These are phyloP conservation scores for Fringilla coelebs DNA, from an alignment of 2,797 vertebrate species.

Conservation along the genomic window DNA sequence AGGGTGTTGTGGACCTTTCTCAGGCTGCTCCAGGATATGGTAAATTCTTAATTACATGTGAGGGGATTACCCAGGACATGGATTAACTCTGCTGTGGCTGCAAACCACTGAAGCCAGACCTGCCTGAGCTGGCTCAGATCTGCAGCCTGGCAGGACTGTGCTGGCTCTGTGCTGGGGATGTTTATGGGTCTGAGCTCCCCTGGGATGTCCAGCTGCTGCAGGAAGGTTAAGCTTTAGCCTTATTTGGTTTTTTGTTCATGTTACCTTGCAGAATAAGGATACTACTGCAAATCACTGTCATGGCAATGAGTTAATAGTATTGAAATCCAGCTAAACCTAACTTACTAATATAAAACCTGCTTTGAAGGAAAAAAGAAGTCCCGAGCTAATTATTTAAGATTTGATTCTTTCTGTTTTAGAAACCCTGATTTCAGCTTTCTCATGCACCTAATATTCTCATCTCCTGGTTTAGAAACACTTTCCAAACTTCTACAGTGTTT, in stretches of 20 bases:
- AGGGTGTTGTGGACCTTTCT: not conserved
- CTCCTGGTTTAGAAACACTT: not conserved
- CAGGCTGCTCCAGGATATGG: not conserved
- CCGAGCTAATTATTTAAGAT: not conserved
- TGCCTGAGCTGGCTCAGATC: not conserved
- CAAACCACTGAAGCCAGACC: not conserved
- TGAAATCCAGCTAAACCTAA: not conserved
- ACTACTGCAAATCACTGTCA: not conserved
- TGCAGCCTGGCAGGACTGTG: not conserved
- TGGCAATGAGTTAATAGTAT: not conserved
- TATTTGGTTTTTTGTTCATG: not conserved
- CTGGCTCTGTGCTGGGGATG: not conserved
- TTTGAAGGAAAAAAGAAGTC: not conserved
- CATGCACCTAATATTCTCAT: too few species aligned
- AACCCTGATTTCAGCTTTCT: not conserved
- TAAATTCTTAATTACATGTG: not conserved
- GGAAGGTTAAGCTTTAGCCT: not conserved
- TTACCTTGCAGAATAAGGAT: not conserved
- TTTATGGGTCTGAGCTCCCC: not conserved
- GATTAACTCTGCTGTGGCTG: not conserved
- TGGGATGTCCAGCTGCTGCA: not conserved
- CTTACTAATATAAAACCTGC: not conserved
- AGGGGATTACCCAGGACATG: not conserved
- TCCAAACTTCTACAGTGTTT: not conserved
- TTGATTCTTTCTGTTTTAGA: not conserved